A percentile compares a stretch with the other conserved stretches of the same genome.
phyloP scores from a whole-genome alignment of 2,113 vertebrate species.

The Archocentrus centrarchus region DNA sequence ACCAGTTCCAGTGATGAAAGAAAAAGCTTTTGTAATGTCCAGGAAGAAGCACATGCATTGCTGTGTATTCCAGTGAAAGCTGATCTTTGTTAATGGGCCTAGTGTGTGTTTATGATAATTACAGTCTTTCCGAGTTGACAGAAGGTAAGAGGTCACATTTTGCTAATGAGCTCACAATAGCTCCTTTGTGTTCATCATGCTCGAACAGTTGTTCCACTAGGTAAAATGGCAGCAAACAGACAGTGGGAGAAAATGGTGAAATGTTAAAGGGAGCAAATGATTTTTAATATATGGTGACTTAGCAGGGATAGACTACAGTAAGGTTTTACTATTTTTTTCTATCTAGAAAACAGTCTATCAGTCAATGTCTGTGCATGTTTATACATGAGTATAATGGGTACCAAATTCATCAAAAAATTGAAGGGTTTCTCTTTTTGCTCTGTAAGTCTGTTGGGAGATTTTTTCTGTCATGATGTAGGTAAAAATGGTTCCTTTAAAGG shows the following conservation, averaged over 20 bases:
- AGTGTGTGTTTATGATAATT: slow-evolving; percentile 62
- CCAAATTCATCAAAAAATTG: neutral
- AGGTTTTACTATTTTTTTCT: too few relatives aligned
- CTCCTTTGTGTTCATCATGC: slow-evolving; percentile 22
- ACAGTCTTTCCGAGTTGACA: slow-evolving; percentile 50
- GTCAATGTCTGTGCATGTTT: neutral
- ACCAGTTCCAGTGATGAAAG: neutral
- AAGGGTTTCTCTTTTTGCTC: too few relatives aligned
- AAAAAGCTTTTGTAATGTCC: neutral
- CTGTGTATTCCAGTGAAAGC: neutral
- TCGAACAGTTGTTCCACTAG: slow-evolving; percentile 23
- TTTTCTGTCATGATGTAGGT: neutral
- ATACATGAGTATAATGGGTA: neutral
- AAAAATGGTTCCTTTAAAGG: neutral
- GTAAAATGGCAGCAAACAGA: slow-evolving; percentile 22
- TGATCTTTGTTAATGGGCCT: slow-evolving; percentile 40
- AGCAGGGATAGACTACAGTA: neutral
- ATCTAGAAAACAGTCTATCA: neutral
- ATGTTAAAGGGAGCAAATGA: neutral
- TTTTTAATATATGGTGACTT: neutral
- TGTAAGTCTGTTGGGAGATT: too few relatives aligned
- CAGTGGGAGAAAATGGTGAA: neutral
- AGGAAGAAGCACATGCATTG: slow-evolving; percentile 7
- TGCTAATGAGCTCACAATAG: slow-evolving; percentile 58
- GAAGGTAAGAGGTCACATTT: slow-evolving; percentile 52